Base-by-base conservation (phyloP, 2,888 invertebrate genomes). In the Ceraclea dissimilis region DNA sequence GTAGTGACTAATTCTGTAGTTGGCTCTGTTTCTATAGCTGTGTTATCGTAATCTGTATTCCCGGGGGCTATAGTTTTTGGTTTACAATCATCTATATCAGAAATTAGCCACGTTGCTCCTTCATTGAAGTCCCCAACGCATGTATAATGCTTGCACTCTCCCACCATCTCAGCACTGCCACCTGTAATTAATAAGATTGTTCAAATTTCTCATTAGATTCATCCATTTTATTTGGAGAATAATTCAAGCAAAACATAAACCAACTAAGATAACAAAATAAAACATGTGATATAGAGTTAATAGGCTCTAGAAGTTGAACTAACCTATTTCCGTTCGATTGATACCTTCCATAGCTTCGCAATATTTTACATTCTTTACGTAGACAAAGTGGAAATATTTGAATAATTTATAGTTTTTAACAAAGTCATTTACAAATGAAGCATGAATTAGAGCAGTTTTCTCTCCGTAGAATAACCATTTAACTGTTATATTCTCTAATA, bases 81-180 rank as follows among this genome's bases (percentile, higher is more conserved):
- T 19, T 19, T 13, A 46, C 46, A 46, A 19, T 46, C 46, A n/a
- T 6, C 6, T 19, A 46, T n/a, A 10, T 18, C 19, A 10, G 31
- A 20, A 2, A 11, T 26, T 1, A 21, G 62, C 66, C 70, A 71
- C 51, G 72, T 69, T 2, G 74, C 71, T 1, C 78, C 77, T 18
- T 70, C 69, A 63, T 73, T 74, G 66, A 71, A 78, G 62, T 75
- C 69, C 0, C 78, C 78, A 0, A 70, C 63, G 61, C 77, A 78
- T 0, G 64, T 67, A 62, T 69, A 68, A 1, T 64, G 67, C 13
- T 63, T 64, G 53, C 74, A 74, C 6, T 64, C 62, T 2, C 59
- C 21, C 11, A 62, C 50, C 1, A 63, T 61, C n/a, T 62, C 51
- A 2, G 59, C 59, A 2, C 21, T 18, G 13, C 62, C 51, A 13